Percentiles rank a stretch among this genome's conserved stretches.
Conservation (phyloP, 2,797 vertebrate genomes). For the Rhynchotus rufescens region DNA sequence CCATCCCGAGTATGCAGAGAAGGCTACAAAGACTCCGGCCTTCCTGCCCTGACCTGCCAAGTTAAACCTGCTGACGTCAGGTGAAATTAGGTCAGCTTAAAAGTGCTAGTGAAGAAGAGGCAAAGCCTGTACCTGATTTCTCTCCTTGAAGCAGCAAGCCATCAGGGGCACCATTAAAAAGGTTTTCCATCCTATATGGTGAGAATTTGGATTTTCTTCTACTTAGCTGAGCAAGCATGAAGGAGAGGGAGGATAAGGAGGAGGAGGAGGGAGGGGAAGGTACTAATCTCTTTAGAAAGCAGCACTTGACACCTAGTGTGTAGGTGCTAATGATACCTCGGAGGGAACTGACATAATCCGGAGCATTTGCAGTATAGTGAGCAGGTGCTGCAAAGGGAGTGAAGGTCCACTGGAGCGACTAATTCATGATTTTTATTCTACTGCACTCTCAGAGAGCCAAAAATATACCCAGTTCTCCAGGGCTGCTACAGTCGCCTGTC, state of each 20-base stretch:
- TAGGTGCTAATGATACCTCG: constrained; percentile 65
- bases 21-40: background rate
- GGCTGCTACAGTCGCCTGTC: background rate
- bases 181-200: background rate
- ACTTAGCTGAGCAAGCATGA: constrained; percentile 13
- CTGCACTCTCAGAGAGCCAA: background rate
- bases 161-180: background rate
- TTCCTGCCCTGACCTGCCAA: background rate
- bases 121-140: background rate
- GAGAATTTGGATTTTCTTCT: constrained; percentile 41
- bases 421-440: constrained; percentile 48
- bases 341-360: constrained; percentile 54
- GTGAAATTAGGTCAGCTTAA: background rate
- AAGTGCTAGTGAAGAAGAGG: background rate
- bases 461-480: background rate
- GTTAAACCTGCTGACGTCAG: background rate
- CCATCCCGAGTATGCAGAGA: accelerated
- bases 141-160: background rate
- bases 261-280: constrained; percentile 22
- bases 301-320: constrained; percentile 56
- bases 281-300: constrained; percentile 60
- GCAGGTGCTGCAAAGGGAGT: background rate
- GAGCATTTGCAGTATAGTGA: background rate
- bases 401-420: constrained; percentile 33
- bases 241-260: background rate